A percentile compares a stretch with the other conserved stretches of the same genome.
phyloP scores from a whole-genome alignment of 2,113 vertebrate genomes.

The Pseudois nayaur region DNA sequence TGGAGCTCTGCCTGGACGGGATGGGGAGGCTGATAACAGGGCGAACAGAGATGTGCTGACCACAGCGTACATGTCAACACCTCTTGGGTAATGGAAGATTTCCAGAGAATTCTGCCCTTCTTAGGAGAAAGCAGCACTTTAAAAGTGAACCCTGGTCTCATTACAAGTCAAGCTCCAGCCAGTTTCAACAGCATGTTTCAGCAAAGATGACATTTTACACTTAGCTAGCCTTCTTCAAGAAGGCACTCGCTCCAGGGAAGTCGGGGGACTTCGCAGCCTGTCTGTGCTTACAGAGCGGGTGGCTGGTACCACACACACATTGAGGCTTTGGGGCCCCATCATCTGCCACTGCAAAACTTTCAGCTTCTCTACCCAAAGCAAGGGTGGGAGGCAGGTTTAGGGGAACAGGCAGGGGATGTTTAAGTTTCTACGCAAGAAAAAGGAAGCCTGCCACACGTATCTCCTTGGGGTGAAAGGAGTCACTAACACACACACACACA shows the following conservation, averaged over 20 bases:
- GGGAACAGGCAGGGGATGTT: background rate
- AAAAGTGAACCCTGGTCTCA: background rate
- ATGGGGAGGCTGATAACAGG: accelerated
- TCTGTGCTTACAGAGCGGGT: background rate
- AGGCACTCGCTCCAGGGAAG: too few species aligned
- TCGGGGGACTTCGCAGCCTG: background rate
- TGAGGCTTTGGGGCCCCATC: accelerated
- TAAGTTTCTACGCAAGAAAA: background rate
- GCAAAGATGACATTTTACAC: background rate
- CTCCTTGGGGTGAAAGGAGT: background rate
- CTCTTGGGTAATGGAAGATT: background rate
- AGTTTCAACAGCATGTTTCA: background rate
- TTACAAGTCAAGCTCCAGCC: background rate
- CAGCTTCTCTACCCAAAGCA: background rate
- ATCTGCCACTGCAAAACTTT: background rate
- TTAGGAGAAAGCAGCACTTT: background rate
- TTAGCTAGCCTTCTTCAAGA: background rate
- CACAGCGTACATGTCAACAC: background rate
- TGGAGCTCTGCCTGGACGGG: too few species aligned
- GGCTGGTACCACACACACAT: accelerated
- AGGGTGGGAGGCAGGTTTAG: background rate
- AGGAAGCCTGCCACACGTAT: background rate
- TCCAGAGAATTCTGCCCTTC: background rate
- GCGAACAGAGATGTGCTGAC: accelerated
- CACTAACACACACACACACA: background rate